A percentile compares a stretch with the other conserved stretches of the same genome.
Evolutionary conservation across 2,888 invertebrate species (phyloP).

Genomic region (Vesta saturnalis): DNA sequence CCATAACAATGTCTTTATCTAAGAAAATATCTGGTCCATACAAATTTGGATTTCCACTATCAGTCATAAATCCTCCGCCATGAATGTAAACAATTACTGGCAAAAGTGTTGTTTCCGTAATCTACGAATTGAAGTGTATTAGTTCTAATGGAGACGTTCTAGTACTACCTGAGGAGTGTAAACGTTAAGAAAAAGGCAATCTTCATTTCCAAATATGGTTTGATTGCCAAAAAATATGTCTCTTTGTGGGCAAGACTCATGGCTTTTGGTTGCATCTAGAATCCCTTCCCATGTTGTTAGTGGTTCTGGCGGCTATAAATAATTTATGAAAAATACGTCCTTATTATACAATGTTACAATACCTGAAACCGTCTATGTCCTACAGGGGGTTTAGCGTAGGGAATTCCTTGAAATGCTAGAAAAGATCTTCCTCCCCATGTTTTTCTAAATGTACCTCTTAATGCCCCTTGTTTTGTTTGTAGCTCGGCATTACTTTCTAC

Average conservation of each 20-base stretch:
- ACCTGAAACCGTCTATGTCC: slow-evolving; percentile 73
- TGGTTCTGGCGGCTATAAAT: slow-evolving; percentile 22
- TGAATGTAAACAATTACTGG: slow-evolving; percentile 82
- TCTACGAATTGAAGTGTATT: background rate
- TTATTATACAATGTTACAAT: slow-evolving; percentile 24
- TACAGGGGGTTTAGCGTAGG: slow-evolving; percentile 72
- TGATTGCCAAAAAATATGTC: slow-evolving; percentile 56
- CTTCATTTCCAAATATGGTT: background rate
- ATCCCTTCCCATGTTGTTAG: background rate
- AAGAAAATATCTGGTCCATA: slow-evolving; percentile 77
- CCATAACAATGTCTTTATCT: slow-evolving; percentile 75
- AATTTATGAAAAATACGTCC: background rate
- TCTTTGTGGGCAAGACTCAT: slow-evolving; percentile 53
- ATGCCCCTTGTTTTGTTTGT: slow-evolving; percentile 14
- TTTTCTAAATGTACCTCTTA: slow-evolving; percentile 53
- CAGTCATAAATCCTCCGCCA: slow-evolving; percentile 81
- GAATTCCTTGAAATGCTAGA: slow-evolving; percentile 70
- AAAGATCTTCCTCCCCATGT: slow-evolving; percentile 68
- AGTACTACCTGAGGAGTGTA: slow-evolving; percentile 9
- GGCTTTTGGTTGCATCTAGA: background rate
- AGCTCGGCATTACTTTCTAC: too few relatives aligned
- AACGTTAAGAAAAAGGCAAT: slow-evolving; percentile 13
- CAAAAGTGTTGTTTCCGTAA: slow-evolving; percentile 48
- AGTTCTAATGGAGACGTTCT: background rate
- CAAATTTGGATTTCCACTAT: slow-evolving; percentile 72